These are phyloP conservation scores for Parapristionchus giblindavisi DNA, from an alignment of 2,888 invertebrate species.

Conservation along the genomic window DNA sequence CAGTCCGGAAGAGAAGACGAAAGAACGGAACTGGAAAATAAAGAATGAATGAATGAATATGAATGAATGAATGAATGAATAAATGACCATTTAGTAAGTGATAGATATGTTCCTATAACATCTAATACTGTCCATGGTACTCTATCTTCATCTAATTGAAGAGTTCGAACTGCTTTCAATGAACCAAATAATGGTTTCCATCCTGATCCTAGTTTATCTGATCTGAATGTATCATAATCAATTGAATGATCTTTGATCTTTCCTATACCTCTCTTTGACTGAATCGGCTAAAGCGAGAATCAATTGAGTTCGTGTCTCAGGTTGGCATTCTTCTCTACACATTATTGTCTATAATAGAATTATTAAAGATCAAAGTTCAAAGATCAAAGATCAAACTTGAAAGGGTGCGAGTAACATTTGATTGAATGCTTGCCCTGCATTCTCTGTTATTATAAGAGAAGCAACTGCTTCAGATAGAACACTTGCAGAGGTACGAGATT, in stretches of 20 bases:
- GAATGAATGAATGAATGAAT: slow-evolving; percentile 19
- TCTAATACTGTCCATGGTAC: slow-evolving; percentile 75
- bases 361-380: not conserved
- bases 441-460: slow-evolving; percentile 44
- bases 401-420: slow-evolving; percentile 58
- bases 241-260: too few species aligned
- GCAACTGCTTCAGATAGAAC: slow-evolving; percentile 52
- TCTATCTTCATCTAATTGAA: slow-evolving; percentile 46
- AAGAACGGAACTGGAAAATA: slow-evolving; percentile 46
- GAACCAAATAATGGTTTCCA: slow-evolving; percentile 96
- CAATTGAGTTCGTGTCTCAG: slow-evolving; percentile 89
- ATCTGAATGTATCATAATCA: slow-evolving; percentile 7
- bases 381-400: slow-evolving; percentile 39
- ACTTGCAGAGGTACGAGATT: slow-evolving; percentile 47
- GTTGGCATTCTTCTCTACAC: slow-evolving; percentile 89
- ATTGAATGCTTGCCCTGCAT: slow-evolving; percentile 54
- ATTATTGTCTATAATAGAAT: slow-evolving; percentile 81
- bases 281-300: slow-evolving; percentile 94
- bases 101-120: slow-evolving; percentile 91
- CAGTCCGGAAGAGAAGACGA: slow-evolving; percentile 59
- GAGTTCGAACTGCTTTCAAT: slow-evolving; percentile 78
- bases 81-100: slow-evolving; percentile 89
- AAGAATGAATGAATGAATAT: not conserved
- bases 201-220: slow-evolving; percentile 90
- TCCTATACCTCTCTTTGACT: slow-evolving; percentile 73